Base-by-base conservation (phyloP, 2,888 invertebrate genomes). In the Nineta flava region DNA sequence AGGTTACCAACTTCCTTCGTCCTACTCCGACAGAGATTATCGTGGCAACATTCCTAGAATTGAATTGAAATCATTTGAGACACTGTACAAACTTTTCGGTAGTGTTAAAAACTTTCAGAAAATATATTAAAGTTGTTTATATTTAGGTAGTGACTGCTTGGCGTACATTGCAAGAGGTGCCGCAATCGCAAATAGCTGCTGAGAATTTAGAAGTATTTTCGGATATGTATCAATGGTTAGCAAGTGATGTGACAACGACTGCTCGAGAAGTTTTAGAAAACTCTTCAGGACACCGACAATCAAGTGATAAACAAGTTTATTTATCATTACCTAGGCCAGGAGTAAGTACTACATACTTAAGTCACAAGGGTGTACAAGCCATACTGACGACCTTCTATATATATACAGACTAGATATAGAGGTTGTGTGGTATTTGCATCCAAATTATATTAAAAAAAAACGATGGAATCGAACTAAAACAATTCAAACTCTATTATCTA, bases 121-220 rank as follows among this genome's bases (percentile, higher is more conserved):
- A n/a, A n/a, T 42, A 26, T 21, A 32, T 31, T 15, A 46, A 2
- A 31, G 2, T 16, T n/a, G 26, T 32, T 32, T 1, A 41, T 38
- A 15, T 40, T 40, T 48, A 59, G 59, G 83, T 88, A 48, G 82
- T 96, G 57, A 87, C 91, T 50, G 94, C 97, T 41, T 90, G 95
- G 51, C 83, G 93, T 60, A 92, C 94, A 46, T 69, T 97, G 53
- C 88, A 91, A 52, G 79, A 87, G 58, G 87, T 94, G 71, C 91
- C 96, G 6, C 82, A 83, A 54, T 94, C 94, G 65, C 87, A 94
- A 67, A 94, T 95, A 56, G 93, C 95, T 55, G 83, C 93, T 62
- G 99, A 99, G 66, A 97, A 97, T 72, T 77, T 96, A 48, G 95
- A 96, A 70, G 91, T 91, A 55, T 93, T 93, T 65, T 79, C 87